Evolutionary conservation across 2,888 invertebrate species (phyloP).

Genomic region (Acrobasis suavella): DNA sequence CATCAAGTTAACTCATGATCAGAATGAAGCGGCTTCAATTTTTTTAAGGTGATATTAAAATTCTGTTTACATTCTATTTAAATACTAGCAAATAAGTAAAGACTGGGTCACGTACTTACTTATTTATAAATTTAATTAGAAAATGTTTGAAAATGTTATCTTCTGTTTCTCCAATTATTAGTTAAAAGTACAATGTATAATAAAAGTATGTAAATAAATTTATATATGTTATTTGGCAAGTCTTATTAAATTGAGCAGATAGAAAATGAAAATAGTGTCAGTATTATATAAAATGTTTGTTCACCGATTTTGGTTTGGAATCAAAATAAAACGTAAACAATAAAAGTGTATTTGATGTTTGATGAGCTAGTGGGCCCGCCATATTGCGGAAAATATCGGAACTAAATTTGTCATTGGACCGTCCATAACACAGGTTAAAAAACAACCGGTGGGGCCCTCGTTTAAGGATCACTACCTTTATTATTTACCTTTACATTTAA

Average conservation of each 20-base stretch:
- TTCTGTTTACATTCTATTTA: neutral
- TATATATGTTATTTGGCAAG: neutral
- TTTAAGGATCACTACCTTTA: too few relatives aligned
- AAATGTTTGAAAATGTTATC: neutral
- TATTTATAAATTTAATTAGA: neutral
- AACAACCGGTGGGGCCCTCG: too few relatives aligned
- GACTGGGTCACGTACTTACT: slow-evolving; percentile 6
- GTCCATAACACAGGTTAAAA: too few relatives aligned
- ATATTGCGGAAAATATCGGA: too few relatives aligned
- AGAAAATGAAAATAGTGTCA: slow-evolving; percentile 3
- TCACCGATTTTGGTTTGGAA: neutral
- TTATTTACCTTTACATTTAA: too few relatives aligned
- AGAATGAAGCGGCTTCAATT: too few relatives aligned
- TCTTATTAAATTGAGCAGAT: slow-evolving; percentile 9
- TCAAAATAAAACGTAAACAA: neutral
- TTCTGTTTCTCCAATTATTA: neutral
- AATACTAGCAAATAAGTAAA: neutral
- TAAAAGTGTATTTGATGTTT: too few relatives aligned
- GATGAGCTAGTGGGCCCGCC: too few relatives aligned
- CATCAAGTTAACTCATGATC: too few relatives aligned
- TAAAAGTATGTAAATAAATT: neutral
- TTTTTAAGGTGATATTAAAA: too few relatives aligned
- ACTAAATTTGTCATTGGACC: too few relatives aligned
- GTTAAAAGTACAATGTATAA: neutral
- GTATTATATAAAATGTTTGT: slow-evolving; percentile 6